Percentiles rank a stretch among this genome's conserved stretches.
phyloP scores from a whole-genome alignment of 1,140 invertebrate genomes.

The Globodera rostochiensis region DNA sequence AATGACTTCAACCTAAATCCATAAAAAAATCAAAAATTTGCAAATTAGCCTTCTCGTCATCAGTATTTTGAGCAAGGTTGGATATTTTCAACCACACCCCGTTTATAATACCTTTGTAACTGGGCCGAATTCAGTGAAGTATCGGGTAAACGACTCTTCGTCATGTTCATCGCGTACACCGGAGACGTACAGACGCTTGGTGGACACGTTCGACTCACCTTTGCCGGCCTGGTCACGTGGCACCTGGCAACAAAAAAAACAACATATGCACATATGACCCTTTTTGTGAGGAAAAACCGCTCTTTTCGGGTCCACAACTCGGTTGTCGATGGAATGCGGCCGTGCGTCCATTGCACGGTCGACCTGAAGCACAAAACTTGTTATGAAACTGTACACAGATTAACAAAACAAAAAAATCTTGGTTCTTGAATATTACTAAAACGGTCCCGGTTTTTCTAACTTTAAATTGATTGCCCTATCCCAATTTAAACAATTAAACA shows the following conservation, averaged over 20 bases:
- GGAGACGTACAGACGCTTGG: conserved; percentile 91
- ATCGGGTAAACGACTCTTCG: conserved; percentile 73
- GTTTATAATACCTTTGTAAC: conserved; percentile 73
- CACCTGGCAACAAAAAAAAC: conserved; percentile 65
- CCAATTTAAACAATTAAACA: neutral
- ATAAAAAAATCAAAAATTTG: conserved; percentile 1
- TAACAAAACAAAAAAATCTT: no score
- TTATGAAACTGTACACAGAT: no score
- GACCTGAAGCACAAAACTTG: conserved; percentile 71
- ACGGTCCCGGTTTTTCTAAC: neutral
- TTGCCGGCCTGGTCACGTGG: conserved; percentile 83
- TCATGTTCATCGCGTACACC: conserved; percentile 73
- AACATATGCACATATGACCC: neutral
- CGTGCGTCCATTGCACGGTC: conserved; percentile 88
- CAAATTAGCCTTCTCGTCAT: no score
- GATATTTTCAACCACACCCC: no score
- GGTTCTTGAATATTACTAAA: no score
- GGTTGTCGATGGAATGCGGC: conserved; percentile 78
- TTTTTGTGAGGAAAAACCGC: conserved; percentile 70
- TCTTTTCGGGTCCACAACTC: conserved; percentile 92
- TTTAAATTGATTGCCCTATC: neutral
- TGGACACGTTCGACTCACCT: conserved; percentile 84
- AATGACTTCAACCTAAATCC: conserved; percentile 74
- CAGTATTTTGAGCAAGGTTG: no score
- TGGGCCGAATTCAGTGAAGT: conserved; percentile 86